Percentiles rank a stretch among this genome's conserved stretches.
Evolutionary conservation across 2,888 invertebrate species (phyloP).

Genomic region (Argyresthia albistria): DNA sequence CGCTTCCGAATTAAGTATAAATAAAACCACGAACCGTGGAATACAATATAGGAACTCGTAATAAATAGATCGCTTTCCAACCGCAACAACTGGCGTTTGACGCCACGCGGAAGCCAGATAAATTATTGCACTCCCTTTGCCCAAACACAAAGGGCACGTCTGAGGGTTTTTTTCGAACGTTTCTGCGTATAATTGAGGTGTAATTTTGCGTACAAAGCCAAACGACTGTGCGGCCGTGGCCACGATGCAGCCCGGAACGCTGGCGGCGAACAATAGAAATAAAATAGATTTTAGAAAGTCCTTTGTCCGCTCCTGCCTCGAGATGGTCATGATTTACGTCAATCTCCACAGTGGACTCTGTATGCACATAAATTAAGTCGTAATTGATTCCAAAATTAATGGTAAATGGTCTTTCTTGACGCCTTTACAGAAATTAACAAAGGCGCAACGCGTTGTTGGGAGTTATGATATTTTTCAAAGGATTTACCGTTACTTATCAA

Average conservation of each 20-base stretch:
- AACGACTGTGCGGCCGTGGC: constrained; percentile 32
- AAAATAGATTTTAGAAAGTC: constrained; percentile 44
- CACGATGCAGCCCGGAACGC: constrained; percentile 29
- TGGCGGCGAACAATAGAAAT: constrained; percentile 31
- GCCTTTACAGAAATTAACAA: constrained; percentile 31
- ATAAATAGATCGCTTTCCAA: constrained; percentile 26
- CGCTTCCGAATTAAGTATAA: background rate
- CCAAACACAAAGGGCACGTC: constrained; percentile 36
- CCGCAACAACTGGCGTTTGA: constrained; percentile 22
- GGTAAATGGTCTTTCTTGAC: constrained; percentile 22
- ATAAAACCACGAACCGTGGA: background rate
- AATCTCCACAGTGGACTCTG: constrained; percentile 31
- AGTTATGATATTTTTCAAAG: constrained; percentile 28
- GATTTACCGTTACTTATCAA: constrained; percentile 27
- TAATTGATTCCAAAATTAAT: constrained; percentile 25
- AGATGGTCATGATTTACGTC: constrained; percentile 48
- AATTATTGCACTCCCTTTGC: constrained; percentile 45
- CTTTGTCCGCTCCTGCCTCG: constrained; percentile 33
- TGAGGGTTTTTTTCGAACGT: constrained; percentile 30
- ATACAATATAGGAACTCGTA: background rate
- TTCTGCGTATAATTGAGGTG: constrained; percentile 55
- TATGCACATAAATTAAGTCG: constrained; percentile 31
- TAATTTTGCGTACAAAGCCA: constrained; percentile 47
- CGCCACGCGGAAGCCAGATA: constrained; percentile 48
- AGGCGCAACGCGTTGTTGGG: constrained; percentile 22